A percentile compares a stretch with the other conserved stretches of the same genome.
phyloP scores from a whole-genome alignment of 2,888 invertebrate genomes.

The Drosophila suboccidentalis region DNA sequence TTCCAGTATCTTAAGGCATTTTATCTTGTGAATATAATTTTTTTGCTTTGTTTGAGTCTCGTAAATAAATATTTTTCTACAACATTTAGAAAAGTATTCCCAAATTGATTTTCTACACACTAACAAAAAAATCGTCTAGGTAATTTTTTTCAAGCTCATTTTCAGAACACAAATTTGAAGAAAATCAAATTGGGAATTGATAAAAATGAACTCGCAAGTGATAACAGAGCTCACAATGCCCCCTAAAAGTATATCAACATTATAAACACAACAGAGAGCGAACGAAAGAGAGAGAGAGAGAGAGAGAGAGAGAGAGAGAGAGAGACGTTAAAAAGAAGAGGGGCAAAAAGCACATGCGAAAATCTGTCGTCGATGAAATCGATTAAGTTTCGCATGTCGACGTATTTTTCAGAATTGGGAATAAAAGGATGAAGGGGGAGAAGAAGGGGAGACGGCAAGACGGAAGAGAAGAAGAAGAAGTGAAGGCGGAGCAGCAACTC shows the following conservation, averaged over 20 bases:
- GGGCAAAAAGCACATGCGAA: constrained; percentile 42
- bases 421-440: not conserved
- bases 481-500: constrained; percentile 56
- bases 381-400: constrained; percentile 63
- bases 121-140: too few species aligned
- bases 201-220: constrained; percentile 13
- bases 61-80: too few species aligned
- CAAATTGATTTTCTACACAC: too few species aligned
- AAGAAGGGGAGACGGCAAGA: not conserved
- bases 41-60: too few species aligned
- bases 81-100: too few species aligned
- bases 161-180: constrained; percentile 2
- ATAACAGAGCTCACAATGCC: constrained; percentile 7
- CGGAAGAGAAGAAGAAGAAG: not conserved
- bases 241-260: constrained; percentile 10
- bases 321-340: too few species aligned
- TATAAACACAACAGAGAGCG: not conserved
- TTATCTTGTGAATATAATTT: too few species aligned
- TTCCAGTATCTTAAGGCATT: too few species aligned
- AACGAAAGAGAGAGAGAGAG: too few species aligned
- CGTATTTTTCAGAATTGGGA: not conserved
- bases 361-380: constrained; percentile 67
- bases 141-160: not conserved
- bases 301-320: too few species aligned
- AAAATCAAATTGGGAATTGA: constrained; percentile 22